Evolutionary conservation across 2,113 vertebrate genomes (phyloP).

Genomic region (Axis porcinus): DNA sequence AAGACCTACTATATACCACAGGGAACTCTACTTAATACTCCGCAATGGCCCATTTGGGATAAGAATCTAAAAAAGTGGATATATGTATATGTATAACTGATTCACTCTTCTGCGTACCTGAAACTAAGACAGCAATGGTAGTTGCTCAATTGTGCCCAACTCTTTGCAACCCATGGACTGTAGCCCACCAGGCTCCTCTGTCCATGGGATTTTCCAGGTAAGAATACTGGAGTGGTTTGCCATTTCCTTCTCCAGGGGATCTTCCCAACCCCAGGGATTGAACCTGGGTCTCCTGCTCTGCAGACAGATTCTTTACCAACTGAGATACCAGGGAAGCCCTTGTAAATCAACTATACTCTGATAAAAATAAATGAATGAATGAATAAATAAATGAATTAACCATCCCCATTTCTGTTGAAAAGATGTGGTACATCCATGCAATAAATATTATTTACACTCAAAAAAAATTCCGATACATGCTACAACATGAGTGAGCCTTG

Average conservation of each 20-base stretch:
- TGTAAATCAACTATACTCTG: background rate
- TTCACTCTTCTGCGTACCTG: background rate
- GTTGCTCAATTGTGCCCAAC: fast-evolving
- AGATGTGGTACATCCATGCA: background rate
- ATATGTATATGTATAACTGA: background rate
- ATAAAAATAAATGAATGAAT: background rate
- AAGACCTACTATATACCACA: background rate
- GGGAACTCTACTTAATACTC: background rate
- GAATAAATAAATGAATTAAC: background rate
- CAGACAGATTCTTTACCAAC: background rate
- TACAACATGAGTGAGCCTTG: background rate
- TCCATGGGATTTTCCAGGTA: background rate
- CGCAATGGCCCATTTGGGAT: background rate
- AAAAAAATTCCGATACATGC: background rate
- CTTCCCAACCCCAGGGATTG: background rate
- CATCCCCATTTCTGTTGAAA: background rate
- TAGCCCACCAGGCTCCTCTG: background rate
- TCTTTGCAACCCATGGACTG: background rate
- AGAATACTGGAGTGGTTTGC: background rate
- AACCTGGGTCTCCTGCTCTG: background rate
- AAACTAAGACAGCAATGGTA: background rate
- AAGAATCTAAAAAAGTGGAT: background rate
- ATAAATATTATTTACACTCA: background rate
- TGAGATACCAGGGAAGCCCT: background rate
- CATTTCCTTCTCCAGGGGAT: background rate